These are phyloP conservation scores for Anorthoa munda DNA, from an alignment of 2,888 invertebrate genomes.

Conservation along the genomic window DNA sequence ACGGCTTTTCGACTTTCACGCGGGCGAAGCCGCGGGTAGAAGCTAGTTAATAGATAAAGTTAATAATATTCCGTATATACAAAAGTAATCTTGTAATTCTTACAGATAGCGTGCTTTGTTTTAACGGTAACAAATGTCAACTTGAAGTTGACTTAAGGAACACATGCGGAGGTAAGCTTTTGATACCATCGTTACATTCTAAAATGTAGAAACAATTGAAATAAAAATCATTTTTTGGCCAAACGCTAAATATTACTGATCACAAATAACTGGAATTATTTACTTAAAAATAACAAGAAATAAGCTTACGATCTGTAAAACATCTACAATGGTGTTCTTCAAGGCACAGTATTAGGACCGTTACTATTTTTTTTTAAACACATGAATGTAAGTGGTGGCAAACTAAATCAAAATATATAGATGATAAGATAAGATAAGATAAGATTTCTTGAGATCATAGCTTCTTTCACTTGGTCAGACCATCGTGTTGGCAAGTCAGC, in stretches of 20 bases:
- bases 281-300: neutral
- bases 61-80: neutral
- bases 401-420: neutral
- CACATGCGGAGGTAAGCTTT: neutral
- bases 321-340: conserved; percentile 9
- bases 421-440: too few species aligned
- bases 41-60: neutral
- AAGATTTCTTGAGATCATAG: too few species aligned
- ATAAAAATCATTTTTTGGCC: neutral
- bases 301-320: neutral
- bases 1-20: too few species aligned
- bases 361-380: neutral
- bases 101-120: conserved; percentile 8
- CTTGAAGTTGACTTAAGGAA: conserved; percentile 1
- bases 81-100: neutral
- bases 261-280: neutral
- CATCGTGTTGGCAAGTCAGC: too few species aligned
- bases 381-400: neutral
- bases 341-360: neutral
- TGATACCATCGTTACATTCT: neutral
- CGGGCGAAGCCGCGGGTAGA: too few species aligned
- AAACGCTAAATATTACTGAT: neutral
- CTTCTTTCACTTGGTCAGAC: too few species aligned
- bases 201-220: neutral
- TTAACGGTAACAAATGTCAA: conserved; percentile 3